Evolutionary conservation across 2,113 vertebrate species (phyloP), one percentile per base, ranked within the genome.

Genomic region (Gobiocypris rarus): DNA sequence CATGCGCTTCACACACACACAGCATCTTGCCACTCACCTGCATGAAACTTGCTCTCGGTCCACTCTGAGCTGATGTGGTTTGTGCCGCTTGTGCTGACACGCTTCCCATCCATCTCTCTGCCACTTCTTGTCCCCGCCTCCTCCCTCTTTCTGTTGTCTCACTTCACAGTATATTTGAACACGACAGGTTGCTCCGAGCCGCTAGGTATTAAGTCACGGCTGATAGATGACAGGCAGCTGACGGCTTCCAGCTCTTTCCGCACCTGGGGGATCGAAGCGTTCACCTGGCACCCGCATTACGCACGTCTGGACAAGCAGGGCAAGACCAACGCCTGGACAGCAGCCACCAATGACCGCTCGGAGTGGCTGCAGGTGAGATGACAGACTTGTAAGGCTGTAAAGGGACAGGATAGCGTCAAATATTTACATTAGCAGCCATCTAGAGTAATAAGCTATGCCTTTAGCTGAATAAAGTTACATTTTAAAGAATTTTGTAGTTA

Each of bases 321-420:
- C 90, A 98, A 97, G 91, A 96, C 95, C 86, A 99, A 99, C 0
- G 98, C 98, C 88, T 99, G 98, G 98, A 96, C 95, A 0, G 95
- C 98, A 0, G 93, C 92, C 61, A 84, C 81, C 86, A 96, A 94
- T 0, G 80, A 86, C 54, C 92, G 83, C 63, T 93, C 93, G 0
- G 95, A 98, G 91, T 99, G 98, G 98, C 91, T 99, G 87, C 98
- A 99, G 98, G 98, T 99, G 87, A 81, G 45, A 28, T 26, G 6
- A 4, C 17, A 52, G 24, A n/a, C 48, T 61, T 58, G 28, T 48
- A 41, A 63, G 38, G 1, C 7, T 71, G 50, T 43, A 34, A 50
- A 61, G 63, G 3, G 65, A 38, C 31, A n/a, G n/a, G n/a, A n/a
- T n/a, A n/a, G 19, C 3, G 8, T 31, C 14, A 65, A 31, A 19